Conservation (phyloP, 2,888 invertebrate genomes). For the Eupeodes luniger region DNA sequence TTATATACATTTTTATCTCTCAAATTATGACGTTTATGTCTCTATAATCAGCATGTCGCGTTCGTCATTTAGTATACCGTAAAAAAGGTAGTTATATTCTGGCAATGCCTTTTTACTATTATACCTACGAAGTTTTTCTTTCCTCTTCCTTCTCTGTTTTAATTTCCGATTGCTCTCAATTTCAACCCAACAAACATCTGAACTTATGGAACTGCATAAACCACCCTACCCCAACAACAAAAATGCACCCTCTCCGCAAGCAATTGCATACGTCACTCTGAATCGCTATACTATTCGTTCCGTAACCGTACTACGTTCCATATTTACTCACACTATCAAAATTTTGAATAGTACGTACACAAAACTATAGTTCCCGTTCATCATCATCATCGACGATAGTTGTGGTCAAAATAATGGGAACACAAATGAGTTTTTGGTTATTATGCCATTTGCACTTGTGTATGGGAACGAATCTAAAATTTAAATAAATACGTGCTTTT, state of each 20-base stretch:
- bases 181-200: slow-evolving; percentile 38
- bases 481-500: too few relatives aligned
- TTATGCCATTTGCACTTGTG: too few relatives aligned
- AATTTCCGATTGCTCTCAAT: slow-evolving; percentile 69
- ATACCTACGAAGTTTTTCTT: slow-evolving; percentile 20
- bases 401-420: too few relatives aligned
- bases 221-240: not conserved
- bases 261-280: slow-evolving; percentile 62
- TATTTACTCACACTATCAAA: slow-evolving; percentile 49
- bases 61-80: not conserved
- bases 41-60: not conserved
- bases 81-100: not conserved
- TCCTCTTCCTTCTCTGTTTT: slow-evolving; percentile 27
- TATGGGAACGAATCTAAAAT: too few relatives aligned
- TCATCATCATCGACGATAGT: not conserved
- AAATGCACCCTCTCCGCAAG: slow-evolving; percentile 40
- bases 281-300: not conserved
- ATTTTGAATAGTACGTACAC: slow-evolving; percentile 17
- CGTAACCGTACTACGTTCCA: slow-evolving; percentile 64
- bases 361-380: slow-evolving; percentile 34
- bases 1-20: not conserved
- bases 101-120: slow-evolving; percentile 48
- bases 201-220: not conserved
- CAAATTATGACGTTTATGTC: not conserved
- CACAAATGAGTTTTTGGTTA: too few relatives aligned